These are phyloP conservation scores for Dendrolimus kikuchii DNA, from an alignment of 1,140 invertebrate species.

Conservation along the genomic window DNA sequence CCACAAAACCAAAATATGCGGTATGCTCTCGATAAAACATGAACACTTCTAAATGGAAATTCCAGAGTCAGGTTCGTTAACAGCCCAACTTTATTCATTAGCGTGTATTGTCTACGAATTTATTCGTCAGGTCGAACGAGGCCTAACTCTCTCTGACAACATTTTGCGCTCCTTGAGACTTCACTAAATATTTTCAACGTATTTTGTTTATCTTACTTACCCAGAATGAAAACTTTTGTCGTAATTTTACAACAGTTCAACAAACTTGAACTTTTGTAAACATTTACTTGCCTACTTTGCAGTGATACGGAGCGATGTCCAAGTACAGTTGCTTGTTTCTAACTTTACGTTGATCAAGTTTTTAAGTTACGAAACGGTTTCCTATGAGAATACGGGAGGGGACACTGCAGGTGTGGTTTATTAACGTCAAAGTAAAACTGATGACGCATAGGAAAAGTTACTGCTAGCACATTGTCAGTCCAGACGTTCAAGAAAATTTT, in stretches of 20 bases:
- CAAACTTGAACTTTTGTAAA: background rate
- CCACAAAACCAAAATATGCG: slow-evolving; percentile 31
- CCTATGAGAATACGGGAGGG: too few relatives aligned
- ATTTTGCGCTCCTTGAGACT: slow-evolving; percentile 47
- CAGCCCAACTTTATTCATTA: slow-evolving; percentile 68
- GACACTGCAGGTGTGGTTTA: background rate
- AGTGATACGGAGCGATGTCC: too few relatives aligned
- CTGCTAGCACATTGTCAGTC: slow-evolving; percentile 9
- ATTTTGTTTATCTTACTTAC: slow-evolving; percentile 53
- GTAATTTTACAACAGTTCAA: slow-evolving; percentile 31
- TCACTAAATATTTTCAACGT: slow-evolving; percentile 51
- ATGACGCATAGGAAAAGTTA: slow-evolving; percentile 20
- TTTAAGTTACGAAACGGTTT: too few relatives aligned
- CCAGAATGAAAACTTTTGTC: slow-evolving; percentile 38
- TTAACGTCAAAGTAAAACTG: slow-evolving; percentile 10
- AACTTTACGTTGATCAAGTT: too few relatives aligned
- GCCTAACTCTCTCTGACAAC: slow-evolving; percentile 31
- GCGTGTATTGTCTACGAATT: slow-evolving; percentile 66
- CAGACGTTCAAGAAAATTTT: slow-evolving; percentile 13
- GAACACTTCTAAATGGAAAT: slow-evolving; percentile 60
- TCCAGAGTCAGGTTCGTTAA: slow-evolving; percentile 59
- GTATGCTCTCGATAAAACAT: slow-evolving; percentile 44
- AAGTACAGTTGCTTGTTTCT: too few relatives aligned
- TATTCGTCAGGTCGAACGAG: slow-evolving; percentile 58
- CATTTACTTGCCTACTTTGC: too few relatives aligned